Conservation (phyloP, 2,797 vertebrate species). For the Limnodromus scolopaceus region DNA sequence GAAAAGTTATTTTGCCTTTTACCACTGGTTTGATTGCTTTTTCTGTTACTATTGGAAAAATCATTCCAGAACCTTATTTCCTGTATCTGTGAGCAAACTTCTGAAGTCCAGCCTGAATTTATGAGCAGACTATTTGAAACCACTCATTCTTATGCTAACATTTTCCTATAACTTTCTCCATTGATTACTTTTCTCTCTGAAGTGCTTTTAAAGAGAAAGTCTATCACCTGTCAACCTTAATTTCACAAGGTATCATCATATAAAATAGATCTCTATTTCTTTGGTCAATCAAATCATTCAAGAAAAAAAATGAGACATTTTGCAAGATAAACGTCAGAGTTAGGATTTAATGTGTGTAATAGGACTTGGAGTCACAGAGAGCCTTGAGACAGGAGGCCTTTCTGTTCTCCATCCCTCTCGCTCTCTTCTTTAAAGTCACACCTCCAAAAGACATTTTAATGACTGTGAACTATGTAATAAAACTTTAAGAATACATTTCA, state of each 20-base stretch:
- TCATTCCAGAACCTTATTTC: conserved; percentile 40
- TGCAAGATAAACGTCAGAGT: not conserved
- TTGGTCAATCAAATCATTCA: not conserved
- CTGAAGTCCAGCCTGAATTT: conserved; percentile 39
- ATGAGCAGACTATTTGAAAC: conserved; percentile 38
- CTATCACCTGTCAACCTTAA: conserved; percentile 30
- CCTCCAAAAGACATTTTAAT: not conserved
- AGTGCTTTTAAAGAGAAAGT: conserved; percentile 28
- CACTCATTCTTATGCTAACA: conserved; percentile 48
- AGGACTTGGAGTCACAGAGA: not conserved
- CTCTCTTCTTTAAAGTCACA: not conserved
- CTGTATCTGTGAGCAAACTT: conserved; percentile 50
- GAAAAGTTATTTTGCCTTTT: conserved; percentile 32
- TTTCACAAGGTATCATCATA: conserved; percentile 21
- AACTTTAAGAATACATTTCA: not conserved
- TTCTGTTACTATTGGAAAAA: conserved; percentile 33
- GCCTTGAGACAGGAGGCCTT: not conserved
- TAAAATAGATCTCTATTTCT: conserved; percentile 30
- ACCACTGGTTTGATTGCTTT: conserved; percentile 18
- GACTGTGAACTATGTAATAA: not conserved
- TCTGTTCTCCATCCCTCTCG: not conserved
- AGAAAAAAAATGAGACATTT: not conserved
- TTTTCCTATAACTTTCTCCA: conserved; percentile 19
- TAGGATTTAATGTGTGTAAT: not conserved
- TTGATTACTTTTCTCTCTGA: conserved; percentile 49